phyloP scores from a whole-genome alignment of 2,888 invertebrate species.

The Synergus laeviventris region DNA sequence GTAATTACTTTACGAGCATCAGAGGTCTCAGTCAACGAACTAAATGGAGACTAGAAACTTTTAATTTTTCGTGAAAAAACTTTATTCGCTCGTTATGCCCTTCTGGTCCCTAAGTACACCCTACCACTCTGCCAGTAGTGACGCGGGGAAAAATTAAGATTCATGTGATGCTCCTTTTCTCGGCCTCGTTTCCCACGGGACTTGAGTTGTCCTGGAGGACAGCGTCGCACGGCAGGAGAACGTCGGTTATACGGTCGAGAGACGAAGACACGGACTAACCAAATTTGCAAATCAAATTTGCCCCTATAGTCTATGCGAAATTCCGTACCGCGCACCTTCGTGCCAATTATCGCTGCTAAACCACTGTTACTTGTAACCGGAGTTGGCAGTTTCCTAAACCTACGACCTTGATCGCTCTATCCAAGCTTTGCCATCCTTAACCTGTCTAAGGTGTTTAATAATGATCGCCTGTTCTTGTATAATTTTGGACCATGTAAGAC shows the following conservation, averaged over 20 bases:
- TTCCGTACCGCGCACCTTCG: constrained; percentile 64
- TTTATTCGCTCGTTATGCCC: constrained; percentile 69
- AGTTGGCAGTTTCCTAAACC: constrained; percentile 54
- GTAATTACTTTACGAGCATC: constrained; percentile 39
- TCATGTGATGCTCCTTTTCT: constrained; percentile 71
- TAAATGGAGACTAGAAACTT: constrained; percentile 57
- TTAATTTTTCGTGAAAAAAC: constrained; percentile 73
- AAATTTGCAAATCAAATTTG: constrained; percentile 74
- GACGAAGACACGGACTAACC: constrained; percentile 63
- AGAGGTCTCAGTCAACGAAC: constrained; percentile 24
- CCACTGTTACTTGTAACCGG: constrained; percentile 61
- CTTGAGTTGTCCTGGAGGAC: constrained; percentile 59
- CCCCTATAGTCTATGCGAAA: constrained; percentile 61
- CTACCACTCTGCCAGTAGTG: constrained; percentile 49
- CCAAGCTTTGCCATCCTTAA: background rate
- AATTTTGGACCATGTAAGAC: background rate
- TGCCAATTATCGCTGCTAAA: constrained; percentile 69
- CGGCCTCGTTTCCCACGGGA: constrained; percentile 67
- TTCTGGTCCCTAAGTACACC: constrained; percentile 60
- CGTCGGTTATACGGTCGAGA: constrained; percentile 49
- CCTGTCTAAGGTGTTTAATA: background rate
- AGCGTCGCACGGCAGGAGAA: constrained; percentile 56
- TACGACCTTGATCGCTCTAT: constrained; percentile 43
- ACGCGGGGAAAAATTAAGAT: constrained; percentile 70
- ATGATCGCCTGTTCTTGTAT: background rate